Base-by-base conservation (phyloP, 2,113 vertebrate genomes). In the Plestiodon gilberti region DNA sequence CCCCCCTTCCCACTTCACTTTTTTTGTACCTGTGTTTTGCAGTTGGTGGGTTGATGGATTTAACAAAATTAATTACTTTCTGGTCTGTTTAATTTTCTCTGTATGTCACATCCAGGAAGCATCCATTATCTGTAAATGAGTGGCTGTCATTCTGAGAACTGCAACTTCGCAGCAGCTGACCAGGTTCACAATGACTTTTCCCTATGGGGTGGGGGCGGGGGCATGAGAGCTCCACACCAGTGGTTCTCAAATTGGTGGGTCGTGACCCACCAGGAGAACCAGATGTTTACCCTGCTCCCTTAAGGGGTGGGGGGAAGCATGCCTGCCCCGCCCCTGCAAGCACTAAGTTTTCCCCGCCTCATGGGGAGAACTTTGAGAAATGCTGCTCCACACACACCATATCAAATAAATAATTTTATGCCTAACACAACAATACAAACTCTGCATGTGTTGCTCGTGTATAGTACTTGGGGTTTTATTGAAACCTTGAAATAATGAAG, bases 31-130 rank as follows among this genome's bases (percentile, higher is more conserved):
- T n/a, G 13, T 48, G 71, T 13, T 48, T 33, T 25, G 59, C 28
- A 64, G 59, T 52, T 33, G 30, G 6, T 65, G 28, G 71, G 38
- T 22, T 48, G 71, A 84, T 48, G 61, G 40, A 84, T 64, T 84
- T 84, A 52, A 65, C 28, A 43, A 33, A 65, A 18, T 84, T 76
- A 52, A 84, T 75, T 84, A 64, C 40, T 84, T 62, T 84, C 71
- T 65, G 23, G 71, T 84, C 20, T 48, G 40, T 64, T 76, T 76
- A 82, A 82, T 84, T n/a, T 83, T 84, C 71, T 48, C 38, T 13
- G 23, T 25, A 52, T 65, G 82, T 65, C 59, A 84, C 38, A 64
- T 75, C 22, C 30, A 25, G 40, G 71, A 43, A 64, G 71, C n/a
- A 77, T 48, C 30, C 30, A 81, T 69, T 84, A 20, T 77, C 8